Evolutionary conservation across 2,888 invertebrate species (phyloP).

Genomic region (Ectobius pallidus): DNA sequence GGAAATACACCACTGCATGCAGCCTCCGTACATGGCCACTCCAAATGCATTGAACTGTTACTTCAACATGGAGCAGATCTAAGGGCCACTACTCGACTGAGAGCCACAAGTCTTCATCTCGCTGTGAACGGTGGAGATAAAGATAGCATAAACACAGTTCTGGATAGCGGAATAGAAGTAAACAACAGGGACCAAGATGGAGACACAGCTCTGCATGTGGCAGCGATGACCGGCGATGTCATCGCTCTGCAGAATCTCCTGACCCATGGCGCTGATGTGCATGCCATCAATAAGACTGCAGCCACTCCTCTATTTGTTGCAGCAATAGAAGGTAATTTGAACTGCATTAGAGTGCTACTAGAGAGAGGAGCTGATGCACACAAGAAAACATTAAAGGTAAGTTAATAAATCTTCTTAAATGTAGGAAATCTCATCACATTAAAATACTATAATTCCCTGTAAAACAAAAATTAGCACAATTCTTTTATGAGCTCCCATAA

Average conservation of each 20-base stretch:
- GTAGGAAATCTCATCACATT: no score
- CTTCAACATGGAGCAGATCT: not conserved
- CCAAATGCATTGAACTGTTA: not conserved
- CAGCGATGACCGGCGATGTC: not conserved
- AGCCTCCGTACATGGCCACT: not conserved
- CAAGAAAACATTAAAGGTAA: not conserved
- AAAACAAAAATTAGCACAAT: no score
- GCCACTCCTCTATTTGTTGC: not conserved
- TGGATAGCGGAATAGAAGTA: constrained; percentile 1
- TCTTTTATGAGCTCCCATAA: no score
- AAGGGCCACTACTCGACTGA: not conserved
- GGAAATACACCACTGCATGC: not conserved
- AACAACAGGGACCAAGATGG: constrained; percentile 11
- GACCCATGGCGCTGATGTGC: not conserved
- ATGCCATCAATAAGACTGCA: not conserved
- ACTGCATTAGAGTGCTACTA: not conserved
- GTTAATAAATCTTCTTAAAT: no score
- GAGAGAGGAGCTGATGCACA: not conserved
- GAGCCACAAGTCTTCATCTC: not conserved
- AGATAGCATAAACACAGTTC: not conserved
- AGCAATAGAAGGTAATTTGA: not conserved
- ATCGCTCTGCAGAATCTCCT: not conserved
- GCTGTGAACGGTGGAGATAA: constrained; percentile 4
- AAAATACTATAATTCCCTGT: no score
- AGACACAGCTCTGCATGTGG: constrained; percentile 15